A percentile compares a stretch with the other conserved stretches of the same genome.
Conservation (phyloP, 2,113 vertebrate species). For the Rhagologus leucostigma region DNA sequence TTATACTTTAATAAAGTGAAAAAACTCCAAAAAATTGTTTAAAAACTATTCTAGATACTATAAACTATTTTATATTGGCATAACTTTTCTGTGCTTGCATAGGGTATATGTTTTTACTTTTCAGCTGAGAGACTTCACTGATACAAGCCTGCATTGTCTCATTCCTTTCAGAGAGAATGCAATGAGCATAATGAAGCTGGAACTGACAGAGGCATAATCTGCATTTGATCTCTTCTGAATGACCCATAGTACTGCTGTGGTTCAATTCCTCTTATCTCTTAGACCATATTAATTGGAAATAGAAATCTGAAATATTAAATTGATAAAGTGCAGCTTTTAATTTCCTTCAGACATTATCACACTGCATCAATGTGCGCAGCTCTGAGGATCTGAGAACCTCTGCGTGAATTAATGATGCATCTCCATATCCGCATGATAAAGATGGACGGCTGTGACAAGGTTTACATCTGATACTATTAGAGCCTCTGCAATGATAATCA, state of each 20-base stretch:
- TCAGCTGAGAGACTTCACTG: neutral
- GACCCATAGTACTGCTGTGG: neutral
- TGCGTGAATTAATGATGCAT: conserved; percentile 46
- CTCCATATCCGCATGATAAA: neutral
- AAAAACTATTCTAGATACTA: neutral
- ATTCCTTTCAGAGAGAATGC: neutral
- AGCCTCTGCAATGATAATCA: conserved; percentile 17
- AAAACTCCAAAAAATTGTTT: neutral
- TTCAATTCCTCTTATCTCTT: neutral
- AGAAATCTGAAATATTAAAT: conserved; percentile 32
- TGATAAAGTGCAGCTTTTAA: neutral
- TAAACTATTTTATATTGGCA: neutral
- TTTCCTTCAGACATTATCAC: conserved; percentile 16
- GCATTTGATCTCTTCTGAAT: neutral
- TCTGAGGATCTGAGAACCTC: neutral
- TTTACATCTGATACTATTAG: conserved; percentile 49
- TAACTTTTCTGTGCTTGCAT: neutral
- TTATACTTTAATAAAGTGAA: neutral
- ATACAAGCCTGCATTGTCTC: neutral
- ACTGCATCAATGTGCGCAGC: neutral
- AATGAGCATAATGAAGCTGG: neutral
- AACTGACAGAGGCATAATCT: neutral
- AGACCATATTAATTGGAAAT: conserved; percentile 9
- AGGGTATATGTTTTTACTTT: neutral
- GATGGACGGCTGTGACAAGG: neutral